Base-by-base conservation (phyloP, 64 coral and sea anemone genomes). In the Actinia tenebrosa region DNA sequence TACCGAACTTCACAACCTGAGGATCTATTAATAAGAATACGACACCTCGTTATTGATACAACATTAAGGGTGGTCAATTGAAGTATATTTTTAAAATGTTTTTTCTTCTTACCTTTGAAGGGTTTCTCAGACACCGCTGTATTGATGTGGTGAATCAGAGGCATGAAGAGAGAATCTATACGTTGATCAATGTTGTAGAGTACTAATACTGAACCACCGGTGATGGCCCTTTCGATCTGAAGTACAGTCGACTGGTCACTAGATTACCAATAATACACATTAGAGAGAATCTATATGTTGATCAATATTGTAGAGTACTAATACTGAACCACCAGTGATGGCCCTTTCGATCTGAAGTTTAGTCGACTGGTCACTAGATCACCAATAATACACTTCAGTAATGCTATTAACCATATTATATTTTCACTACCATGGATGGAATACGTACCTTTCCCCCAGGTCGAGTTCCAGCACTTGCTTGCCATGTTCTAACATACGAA, bases 131-230 rank as follows among this genome's bases (percentile, higher is more conserved):
- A 86, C 7, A 82, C 83, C 15, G 89, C 78, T 22, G 96, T 94
- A 63, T 80, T 94, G 61, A 94, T 89, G 45, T 94, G 93, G 85
- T 98, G 93, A 79, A 98, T 98, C 47, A 98, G 56, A 68, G 96
- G 96, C 86, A 98, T 94, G 61, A 98, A 94, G 86, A 98, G 68
- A 14, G 96, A 98, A 81, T 98, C 96, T 19, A 98, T 87, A 83
- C 84, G 78, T 68, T 91, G 77, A 60, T 98, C 93, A 17, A 98
- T 91, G 64, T 98, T 98, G 71, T 94, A 91, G 8, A 98, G 80
- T 53, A 98, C 92, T 69, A 98, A 75, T 4, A 92, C 89, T 55
- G 89, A 90, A 0, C 96, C 96, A 60, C 86, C 68, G 81, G 90
- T 94, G 58, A 98, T 91, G 16, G 96, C 92, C 82, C 88, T 98